These are phyloP conservation scores for Pelobates fuscus DNA, from an alignment of 2,113 vertebrate species.

Conservation along the genomic window DNA sequence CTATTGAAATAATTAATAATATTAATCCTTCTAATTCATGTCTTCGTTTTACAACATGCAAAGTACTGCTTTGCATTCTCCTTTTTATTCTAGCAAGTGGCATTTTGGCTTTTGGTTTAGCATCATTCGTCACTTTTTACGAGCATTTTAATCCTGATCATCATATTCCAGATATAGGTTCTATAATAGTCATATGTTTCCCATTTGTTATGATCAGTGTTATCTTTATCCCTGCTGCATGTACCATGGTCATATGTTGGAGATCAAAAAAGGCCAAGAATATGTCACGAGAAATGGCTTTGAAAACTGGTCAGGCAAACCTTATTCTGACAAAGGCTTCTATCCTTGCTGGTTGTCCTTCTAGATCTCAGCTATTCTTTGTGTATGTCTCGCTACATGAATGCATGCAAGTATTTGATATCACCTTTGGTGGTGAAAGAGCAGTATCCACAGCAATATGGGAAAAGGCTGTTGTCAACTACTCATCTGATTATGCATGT, in stretches of 20 bases:
- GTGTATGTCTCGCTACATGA: constrained; percentile 56
- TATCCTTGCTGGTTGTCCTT: constrained; percentile 56
- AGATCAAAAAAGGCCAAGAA: constrained; percentile 37
- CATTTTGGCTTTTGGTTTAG: fast-evolving
- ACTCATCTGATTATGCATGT: constrained; percentile 60
- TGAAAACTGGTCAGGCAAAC: constrained; percentile 55
- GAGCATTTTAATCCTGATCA: too few species aligned
- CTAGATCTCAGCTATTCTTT: constrained; percentile 53
- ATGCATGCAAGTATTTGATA: constrained; percentile 54
- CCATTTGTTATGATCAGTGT: constrained; percentile 20
- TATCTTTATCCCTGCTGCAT: neutral
- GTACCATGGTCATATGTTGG: constrained; percentile 34
- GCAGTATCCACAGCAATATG: constrained; percentile 52
- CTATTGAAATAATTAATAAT: constrained; percentile 56
- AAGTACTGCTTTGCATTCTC: neutral
- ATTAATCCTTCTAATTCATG: constrained; percentile 49
- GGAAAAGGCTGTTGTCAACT: constrained; percentile 53
- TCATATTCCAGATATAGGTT: fast-evolving
- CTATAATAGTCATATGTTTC: fast-evolving
- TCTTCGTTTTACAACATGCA: constrained; percentile 32
- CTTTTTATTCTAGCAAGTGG: neutral
- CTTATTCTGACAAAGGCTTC: constrained; percentile 52
- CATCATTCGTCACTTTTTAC: fast-evolving
- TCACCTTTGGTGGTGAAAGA: constrained; percentile 44
- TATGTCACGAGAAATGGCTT: constrained; percentile 51